phyloP scores from a whole-genome alignment of 1,140 invertebrate genomes.

The Paralvinella palmiformis region DNA sequence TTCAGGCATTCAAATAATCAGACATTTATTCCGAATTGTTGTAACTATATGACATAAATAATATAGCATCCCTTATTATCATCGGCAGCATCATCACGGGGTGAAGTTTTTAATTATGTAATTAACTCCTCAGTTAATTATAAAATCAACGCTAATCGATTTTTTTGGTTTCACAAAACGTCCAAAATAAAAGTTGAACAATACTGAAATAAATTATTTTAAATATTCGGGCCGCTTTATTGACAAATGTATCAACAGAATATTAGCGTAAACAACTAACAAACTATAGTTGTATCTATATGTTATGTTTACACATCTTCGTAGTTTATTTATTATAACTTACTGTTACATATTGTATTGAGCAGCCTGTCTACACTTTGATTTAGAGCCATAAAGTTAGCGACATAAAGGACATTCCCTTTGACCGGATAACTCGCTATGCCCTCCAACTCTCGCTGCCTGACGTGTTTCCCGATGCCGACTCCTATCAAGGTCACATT shows the following conservation, averaged over 20 bases:
- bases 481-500: conserved; percentile 14
- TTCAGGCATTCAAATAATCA: background rate
- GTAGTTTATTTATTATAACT: background rate
- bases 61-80: no score
- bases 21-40: background rate
- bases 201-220: background rate
- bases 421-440: conserved; percentile 9
- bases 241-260: background rate
- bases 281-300: background rate
- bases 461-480: conserved; percentile 10
- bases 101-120: no score
- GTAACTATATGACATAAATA: no score
- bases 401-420: conserved; percentile 7
- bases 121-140: no score
- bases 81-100: no score
- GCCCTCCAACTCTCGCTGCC: background rate
- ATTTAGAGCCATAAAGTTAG: conserved; percentile 7
- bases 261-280: background rate
- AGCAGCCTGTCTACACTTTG: conserved; percentile 5
- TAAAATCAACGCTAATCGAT: no score
- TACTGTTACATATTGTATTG: conserved; percentile 10
- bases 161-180: no score
- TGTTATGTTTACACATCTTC: background rate
- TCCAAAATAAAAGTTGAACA: background rate
- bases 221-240: background rate